Evolutionary conservation across 2,113 vertebrate species (phyloP).

Genomic region (Amia ocellicauda): DNA sequence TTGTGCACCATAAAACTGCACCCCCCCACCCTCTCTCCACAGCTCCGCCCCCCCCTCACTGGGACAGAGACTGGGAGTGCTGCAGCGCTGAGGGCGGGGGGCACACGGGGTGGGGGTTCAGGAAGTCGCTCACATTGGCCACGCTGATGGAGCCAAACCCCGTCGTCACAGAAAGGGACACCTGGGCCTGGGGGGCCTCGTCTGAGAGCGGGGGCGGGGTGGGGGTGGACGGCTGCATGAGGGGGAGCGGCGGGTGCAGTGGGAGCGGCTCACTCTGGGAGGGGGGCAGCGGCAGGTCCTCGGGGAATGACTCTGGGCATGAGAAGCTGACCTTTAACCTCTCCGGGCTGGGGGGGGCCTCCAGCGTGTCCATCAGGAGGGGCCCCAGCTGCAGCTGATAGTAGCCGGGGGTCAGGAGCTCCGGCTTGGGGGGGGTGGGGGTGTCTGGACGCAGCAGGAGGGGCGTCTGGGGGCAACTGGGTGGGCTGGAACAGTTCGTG

Average conservation of each 20-base stretch:
- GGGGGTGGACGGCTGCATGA: conserved; percentile 49
- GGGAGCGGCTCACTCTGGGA: conserved; percentile 37
- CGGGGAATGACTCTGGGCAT: conserved; percentile 23
- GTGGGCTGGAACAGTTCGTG: conserved; percentile 24
- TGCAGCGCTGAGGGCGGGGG: conserved; percentile 61
- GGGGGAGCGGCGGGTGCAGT: conserved; percentile 39
- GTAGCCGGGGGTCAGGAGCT: conserved; percentile 47
- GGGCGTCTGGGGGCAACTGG: conserved; percentile 27
- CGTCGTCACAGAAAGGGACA: conserved; percentile 68
- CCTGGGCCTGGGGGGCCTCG: conserved; percentile 51
- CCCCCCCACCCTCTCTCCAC: background rate
- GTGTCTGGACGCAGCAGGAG: conserved; percentile 1
- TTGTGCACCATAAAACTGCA: too few relatives aligned
- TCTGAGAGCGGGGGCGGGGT: conserved; percentile 35
- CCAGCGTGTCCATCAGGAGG: conserved; percentile 42
- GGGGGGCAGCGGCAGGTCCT: conserved; percentile 28
- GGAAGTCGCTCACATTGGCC: conserved; percentile 67
- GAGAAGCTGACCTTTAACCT: conserved; percentile 50
- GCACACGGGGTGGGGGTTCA: conserved; percentile 56
- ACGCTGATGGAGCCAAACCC: conserved; percentile 76
- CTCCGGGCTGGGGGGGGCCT: conserved; percentile 12
- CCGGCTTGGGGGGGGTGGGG: conserved; percentile 34
- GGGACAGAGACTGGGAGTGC: conserved; percentile 68
- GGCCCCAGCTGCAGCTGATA: conserved; percentile 63
- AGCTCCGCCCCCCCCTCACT: conserved; percentile 56